Evolutionary conservation across 2,797 vertebrate genomes (phyloP).

Genomic region (Neopelma chrysocephalum): DNA sequence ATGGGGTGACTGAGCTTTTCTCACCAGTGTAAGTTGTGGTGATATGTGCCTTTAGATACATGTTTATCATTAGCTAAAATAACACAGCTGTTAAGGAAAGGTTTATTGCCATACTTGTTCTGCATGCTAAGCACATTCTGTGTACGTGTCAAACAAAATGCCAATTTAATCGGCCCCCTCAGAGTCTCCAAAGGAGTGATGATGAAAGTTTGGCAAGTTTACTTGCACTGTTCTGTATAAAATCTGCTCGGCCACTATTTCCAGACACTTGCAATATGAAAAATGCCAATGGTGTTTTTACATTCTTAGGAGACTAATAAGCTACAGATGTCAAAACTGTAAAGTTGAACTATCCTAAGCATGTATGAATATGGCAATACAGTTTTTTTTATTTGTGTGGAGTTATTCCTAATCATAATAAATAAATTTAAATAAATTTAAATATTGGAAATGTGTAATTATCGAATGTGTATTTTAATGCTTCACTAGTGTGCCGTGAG

Average conservation of each 20-base stretch:
- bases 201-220: conserved; percentile 67
- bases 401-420: background rate
- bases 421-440: background rate
- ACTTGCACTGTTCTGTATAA: background rate
- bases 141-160: conserved; percentile 51
- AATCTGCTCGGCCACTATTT: conserved; percentile 57
- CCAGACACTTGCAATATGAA: conserved; percentile 57
- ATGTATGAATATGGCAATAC: background rate
- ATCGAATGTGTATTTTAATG: background rate
- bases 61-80: conserved; percentile 58
- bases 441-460: background rate
- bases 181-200: conserved; percentile 59
- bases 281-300: conserved; percentile 64
- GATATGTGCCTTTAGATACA: conserved; percentile 17
- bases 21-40: background rate
- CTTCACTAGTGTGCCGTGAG: background rate
- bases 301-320: conserved; percentile 42
- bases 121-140: conserved; percentile 52
- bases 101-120: conserved; percentile 40
- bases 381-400: background rate
- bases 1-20: background rate
- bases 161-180: conserved; percentile 55
- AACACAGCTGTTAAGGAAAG: conserved; percentile 52
- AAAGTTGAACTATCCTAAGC: conserved; percentile 9
- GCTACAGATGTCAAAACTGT: conserved; percentile 55